A percentile compares a stretch with the other conserved stretches of the same genome.
phyloP scores from a whole-genome alignment of 2,888 invertebrate species.

The Phengaris alcon region DNA sequence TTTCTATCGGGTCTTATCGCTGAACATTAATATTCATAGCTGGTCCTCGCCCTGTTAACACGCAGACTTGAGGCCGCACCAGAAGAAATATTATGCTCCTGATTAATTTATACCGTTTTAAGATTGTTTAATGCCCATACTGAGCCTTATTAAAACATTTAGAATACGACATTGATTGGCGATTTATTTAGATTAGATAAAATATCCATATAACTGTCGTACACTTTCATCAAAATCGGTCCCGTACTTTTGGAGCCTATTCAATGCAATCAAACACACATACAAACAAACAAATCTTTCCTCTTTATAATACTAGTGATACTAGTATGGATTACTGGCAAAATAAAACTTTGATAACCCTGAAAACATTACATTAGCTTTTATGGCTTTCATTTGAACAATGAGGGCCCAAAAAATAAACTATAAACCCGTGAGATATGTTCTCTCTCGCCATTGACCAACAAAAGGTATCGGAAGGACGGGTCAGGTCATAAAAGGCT shows the following conservation, averaged over 20 bases:
- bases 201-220: no score
- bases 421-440: slow-evolving; percentile 17
- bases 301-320: no score
- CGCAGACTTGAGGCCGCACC: slow-evolving; percentile 14
- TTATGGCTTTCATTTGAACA: slow-evolving; percentile 7
- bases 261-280: no score
- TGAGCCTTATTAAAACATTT: not conserved
- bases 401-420: slow-evolving; percentile 1
- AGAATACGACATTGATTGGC: not conserved
- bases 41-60: slow-evolving; percentile 20
- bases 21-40: slow-evolving; percentile 26
- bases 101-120: slow-evolving; percentile 12
- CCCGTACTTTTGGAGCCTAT: no score
- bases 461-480: slow-evolving; percentile 34
- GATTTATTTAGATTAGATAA: not conserved
- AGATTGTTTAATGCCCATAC: not conserved
- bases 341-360: not conserved
- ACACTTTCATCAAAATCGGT: no score
- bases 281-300: no score
- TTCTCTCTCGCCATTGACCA: slow-evolving; percentile 15
- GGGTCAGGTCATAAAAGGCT: slow-evolving; percentile 36
- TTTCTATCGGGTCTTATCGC: slow-evolving; percentile 23
- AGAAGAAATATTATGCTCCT: slow-evolving; percentile 13
- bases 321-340: not conserved
- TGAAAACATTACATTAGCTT: not conserved